A percentile compares a stretch with the other conserved stretches of the same genome.
phyloP scores from a whole-genome alignment of 37 sponge, comb jelly and placozoan genomes.

The Crambe crambe region DNA sequence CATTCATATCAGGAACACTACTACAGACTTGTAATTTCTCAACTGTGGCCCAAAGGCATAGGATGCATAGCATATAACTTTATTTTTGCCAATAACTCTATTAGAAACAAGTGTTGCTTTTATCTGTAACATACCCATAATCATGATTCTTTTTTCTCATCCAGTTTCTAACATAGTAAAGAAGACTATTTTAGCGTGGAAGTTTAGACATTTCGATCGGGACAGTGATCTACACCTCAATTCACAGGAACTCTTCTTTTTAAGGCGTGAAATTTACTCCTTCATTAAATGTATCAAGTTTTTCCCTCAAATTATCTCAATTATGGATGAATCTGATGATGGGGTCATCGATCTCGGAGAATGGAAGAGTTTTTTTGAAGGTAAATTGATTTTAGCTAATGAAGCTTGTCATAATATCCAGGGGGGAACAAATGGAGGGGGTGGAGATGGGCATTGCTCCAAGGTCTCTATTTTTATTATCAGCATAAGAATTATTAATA shows the following conservation, averaged over 20 bases:
- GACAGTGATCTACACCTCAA: constrained; percentile 5
- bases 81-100: too few species aligned
- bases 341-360: neutral
- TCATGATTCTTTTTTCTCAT: too few species aligned
- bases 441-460: too few species aligned
- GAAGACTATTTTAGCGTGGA: constrained; percentile 4
- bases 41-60: too few species aligned
- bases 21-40: too few species aligned
- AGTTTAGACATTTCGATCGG: constrained; percentile 22
- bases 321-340: constrained; percentile 6
- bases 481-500: too few species aligned
- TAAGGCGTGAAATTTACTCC: constrained; percentile 1
- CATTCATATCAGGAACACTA: neutral
- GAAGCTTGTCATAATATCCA: neutral
- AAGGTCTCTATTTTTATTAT: too few species aligned
- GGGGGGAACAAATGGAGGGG: too few species aligned
- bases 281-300: constrained; percentile 16
- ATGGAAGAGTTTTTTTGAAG: constrained; percentile 7
- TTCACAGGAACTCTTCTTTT: neutral
- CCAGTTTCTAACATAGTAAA: neutral
- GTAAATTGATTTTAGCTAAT: neutral
- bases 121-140: too few species aligned
- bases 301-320: constrained; percentile 19
- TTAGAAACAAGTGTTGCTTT: too few species aligned
- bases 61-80: too few species aligned